Base-by-base conservation (phyloP, 2,888 invertebrate species). In the Troides aeacus region DNA sequence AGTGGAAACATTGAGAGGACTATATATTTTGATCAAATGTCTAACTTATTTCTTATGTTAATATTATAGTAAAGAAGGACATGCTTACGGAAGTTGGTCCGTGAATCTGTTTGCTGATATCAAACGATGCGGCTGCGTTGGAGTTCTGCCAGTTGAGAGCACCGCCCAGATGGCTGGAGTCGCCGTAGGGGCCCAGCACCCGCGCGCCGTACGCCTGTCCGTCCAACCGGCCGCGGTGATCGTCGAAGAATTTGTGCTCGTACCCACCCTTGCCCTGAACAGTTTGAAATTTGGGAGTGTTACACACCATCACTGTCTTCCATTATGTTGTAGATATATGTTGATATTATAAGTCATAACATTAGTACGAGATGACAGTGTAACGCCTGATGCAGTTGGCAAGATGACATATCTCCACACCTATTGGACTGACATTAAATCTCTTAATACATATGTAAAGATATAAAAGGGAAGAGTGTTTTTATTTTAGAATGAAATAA, bases 241-340 rank as follows among this genome's bases (percentile, higher is more conserved):
- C 88, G 64, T 89, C 78, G 78, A 88, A 88, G 71, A 89, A 78
- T 21, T 86, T 80, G 60, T 81, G 84, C 63, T 84, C 81, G 73
- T 89, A 89, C 3, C 87, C 89, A 0, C 79, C 88, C 75, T 78
- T 83, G 30, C 88, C 89, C 88, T 42, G 24, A 7, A 17, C 21
- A 57, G 21, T 5, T 1, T 15, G 5, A 2, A 23, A 21, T 23
- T 18, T 15, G 17, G 18, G 6, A 46, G 18, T 1, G 24, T 5
- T 8, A 36, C 21, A 5, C 60, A 36, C 12, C 24, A 15, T 18
- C 23, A 23, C 12, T 59, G 10, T 24, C 15, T 24, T 39, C 7
- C 39, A 39, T 39, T 10, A 10, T 10, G 7, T 39, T 39, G 10
- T 10, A 39, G 3, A 24, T 4, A 24, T 4, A 58, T 8, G 8